Conservation (phyloP, 2,797 vertebrate species). For the Artibeus lituratus region DNA sequence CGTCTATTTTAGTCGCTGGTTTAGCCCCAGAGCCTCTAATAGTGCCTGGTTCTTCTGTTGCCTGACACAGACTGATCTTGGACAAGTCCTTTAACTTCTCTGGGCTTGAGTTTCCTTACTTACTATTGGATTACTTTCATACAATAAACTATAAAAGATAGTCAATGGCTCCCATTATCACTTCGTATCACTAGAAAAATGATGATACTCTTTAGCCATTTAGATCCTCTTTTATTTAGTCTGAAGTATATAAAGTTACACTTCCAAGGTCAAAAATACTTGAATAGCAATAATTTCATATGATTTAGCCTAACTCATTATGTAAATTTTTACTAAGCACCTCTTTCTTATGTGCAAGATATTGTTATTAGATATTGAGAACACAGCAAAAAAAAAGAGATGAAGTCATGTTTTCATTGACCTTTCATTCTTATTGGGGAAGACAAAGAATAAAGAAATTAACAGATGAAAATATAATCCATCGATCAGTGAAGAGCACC, state of each 20-base stretch:
- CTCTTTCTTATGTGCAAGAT: neutral
- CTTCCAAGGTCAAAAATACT: neutral
- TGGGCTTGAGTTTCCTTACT: neutral
- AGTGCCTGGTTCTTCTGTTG: neutral
- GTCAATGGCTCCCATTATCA: neutral
- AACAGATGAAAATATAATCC: neutral
- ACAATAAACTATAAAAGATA: neutral
- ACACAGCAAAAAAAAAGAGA: neutral
- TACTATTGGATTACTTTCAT: neutral
- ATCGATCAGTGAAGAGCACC: neutral
- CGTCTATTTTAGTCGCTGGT: neutral
- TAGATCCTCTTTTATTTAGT: neutral
- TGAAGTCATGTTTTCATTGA: neutral
- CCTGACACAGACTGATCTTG: neutral
- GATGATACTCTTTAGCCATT: neutral
- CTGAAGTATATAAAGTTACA: neutral
- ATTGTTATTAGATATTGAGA: neutral
- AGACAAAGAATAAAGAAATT: slow-evolving; percentile 14
- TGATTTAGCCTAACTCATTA: neutral
- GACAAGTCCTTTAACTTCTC: neutral
- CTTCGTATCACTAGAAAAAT: neutral
- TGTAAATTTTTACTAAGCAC: neutral
- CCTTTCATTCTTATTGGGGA: neutral
- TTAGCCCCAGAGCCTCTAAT: neutral
- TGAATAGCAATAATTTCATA: neutral